A percentile compares a stretch with the other conserved stretches of the same genome.
Conservation (phyloP, 2,888 invertebrate genomes). For the Ophioninae sp. region DNA sequence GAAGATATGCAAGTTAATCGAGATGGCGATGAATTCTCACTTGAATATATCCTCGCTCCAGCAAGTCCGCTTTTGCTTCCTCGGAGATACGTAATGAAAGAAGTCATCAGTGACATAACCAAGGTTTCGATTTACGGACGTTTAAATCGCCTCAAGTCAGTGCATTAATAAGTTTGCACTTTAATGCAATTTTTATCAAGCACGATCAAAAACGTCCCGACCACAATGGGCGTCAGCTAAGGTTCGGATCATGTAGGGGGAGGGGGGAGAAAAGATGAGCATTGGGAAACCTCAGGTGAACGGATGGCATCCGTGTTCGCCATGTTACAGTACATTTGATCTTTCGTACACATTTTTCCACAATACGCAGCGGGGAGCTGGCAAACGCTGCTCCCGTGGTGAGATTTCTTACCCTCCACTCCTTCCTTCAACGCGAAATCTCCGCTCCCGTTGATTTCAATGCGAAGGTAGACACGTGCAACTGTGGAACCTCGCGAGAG, state of each 20-base stretch:
- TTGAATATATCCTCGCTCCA: conserved; percentile 27
- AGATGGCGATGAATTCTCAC: conserved; percentile 49
- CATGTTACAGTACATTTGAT: no score
- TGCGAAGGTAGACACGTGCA: background rate
- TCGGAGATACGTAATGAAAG: conserved; percentile 50
- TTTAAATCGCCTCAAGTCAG: background rate
- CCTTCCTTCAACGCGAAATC: conserved; percentile 10
- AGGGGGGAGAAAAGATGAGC: no score
- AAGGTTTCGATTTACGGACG: conserved; percentile 31
- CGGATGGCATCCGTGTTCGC: no score
- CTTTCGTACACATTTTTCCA: no score
- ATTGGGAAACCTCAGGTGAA: no score
- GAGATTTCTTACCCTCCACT: no score
- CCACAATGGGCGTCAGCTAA: no score
- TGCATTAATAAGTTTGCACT: conserved; percentile 2
- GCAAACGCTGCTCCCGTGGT: no score
- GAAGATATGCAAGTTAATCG: conserved; percentile 52
- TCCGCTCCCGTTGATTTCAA: background rate
- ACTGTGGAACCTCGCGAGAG: background rate
- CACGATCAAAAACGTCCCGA: conserved; percentile 23
- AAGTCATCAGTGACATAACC: conserved; percentile 55
- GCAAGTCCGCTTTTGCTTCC: conserved; percentile 12
- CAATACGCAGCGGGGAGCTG: no score
- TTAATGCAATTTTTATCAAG: conserved; percentile 24
- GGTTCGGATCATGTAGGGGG: no score